Evolutionary conservation across 2,113 vertebrate species (phyloP).

Genomic region (Nyctereutes procyonoides): DNA sequence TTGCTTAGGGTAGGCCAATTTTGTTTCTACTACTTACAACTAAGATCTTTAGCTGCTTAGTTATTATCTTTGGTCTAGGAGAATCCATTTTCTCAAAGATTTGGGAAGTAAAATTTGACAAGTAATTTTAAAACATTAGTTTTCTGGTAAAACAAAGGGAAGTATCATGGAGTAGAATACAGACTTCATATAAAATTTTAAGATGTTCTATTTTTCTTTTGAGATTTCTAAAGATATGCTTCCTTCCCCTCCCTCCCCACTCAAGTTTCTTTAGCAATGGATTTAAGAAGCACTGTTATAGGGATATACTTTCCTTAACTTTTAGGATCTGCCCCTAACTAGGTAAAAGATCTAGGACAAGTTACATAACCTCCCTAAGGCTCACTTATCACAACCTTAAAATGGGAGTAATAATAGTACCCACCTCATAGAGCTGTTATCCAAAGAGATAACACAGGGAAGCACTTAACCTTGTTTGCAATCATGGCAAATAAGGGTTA

Average conservation of each 20-base stretch:
- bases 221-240: constrained; percentile 26
- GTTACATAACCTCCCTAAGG: neutral
- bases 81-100: constrained; percentile 29
- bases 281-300: neutral
- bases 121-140: constrained; percentile 40
- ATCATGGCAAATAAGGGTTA: neutral
- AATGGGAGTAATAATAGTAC: neutral
- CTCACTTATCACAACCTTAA: neutral
- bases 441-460: neutral
- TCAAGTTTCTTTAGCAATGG: neutral
- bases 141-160: neutral
- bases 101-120: neutral
- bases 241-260: neutral
- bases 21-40: constrained; percentile 32
- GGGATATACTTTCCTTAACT: neutral
- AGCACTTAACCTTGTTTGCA: neutral
- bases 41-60: neutral
- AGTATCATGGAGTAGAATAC: neutral
- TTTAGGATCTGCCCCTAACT: neutral
- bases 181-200: constrained; percentile 47
- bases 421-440: neutral
- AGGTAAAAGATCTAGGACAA: constrained; percentile 24
- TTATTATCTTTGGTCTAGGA: constrained; percentile 23
- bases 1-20: neutral
- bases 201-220: neutral